Percentiles rank a stretch among this genome's conserved stretches.
These are phyloP conservation scores for Chromoteleia sp. DNA, from an alignment of 2,888 invertebrate genomes.

Conservation along the genomic window DNA sequence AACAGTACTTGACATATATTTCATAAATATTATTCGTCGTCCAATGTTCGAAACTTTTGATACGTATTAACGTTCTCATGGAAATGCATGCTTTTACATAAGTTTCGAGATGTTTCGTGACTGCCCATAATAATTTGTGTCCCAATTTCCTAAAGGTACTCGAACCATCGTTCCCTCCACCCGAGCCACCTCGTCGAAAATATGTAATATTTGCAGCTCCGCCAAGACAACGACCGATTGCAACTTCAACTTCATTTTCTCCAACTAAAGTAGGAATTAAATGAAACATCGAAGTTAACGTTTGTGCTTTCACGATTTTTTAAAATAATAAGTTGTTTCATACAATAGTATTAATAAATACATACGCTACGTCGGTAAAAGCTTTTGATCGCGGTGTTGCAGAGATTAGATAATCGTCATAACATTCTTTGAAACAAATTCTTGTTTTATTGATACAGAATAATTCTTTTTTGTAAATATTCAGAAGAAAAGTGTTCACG, in stretches of 20 bases:
- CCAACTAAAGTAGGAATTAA: conserved; percentile 72
- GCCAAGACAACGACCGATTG: conserved; percentile 68
- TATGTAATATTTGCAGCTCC: conserved; percentile 75
- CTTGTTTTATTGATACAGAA: no score
- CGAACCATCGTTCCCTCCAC: conserved; percentile 76
- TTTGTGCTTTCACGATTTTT: no score
- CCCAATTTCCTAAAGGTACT: conserved; percentile 73
- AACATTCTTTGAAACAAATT: no score
- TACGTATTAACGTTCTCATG: conserved; percentile 37
- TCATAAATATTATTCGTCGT: conserved; percentile 27
- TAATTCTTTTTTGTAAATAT: no score
- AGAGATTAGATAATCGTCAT: no score
- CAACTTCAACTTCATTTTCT: conserved; percentile 56
- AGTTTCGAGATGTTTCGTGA: conserved; percentile 61
- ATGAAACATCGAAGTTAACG: conserved; percentile 58
- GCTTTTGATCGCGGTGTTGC: no score
- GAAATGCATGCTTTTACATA: conserved; percentile 42
- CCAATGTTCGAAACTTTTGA: conserved; percentile 32
- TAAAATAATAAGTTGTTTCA: no score
- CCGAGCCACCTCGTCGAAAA: conserved; percentile 74
- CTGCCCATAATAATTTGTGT: conserved; percentile 61
- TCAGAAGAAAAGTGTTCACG: no score
- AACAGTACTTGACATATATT: conserved; percentile 43
- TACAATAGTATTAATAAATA: no score
- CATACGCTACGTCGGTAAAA: no score